Evolutionary conservation across 2,113 vertebrate genomes (phyloP).

Genomic region (Dipodomys spectabilis): DNA sequence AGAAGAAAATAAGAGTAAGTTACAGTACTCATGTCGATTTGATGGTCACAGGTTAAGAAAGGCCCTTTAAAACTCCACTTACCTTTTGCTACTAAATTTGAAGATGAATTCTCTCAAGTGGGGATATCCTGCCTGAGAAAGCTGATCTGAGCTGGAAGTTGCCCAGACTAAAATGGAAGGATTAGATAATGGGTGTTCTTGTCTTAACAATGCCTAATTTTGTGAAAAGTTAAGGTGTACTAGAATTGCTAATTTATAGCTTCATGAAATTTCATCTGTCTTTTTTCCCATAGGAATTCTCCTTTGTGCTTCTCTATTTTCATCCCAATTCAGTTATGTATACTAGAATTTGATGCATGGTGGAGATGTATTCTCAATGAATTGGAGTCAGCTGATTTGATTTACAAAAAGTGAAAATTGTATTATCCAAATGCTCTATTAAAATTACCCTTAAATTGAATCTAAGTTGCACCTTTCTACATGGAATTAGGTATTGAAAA

Average conservation of each 20-base stretch:
- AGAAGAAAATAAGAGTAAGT: not conserved
- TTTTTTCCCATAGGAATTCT: not conserved
- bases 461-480: constrained; percentile 51
- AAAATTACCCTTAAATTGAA: constrained; percentile 54
- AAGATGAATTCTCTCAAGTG: not conserved
- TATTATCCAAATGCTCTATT: constrained; percentile 57
- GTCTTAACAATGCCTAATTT: constrained; percentile 3
- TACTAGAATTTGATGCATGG: not conserved
- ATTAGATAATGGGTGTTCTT: not conserved
- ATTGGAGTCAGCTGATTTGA: constrained; percentile 51
- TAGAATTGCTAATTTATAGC: not conserved
- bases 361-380: not conserved
- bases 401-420: constrained; percentile 3
- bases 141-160: not conserved
- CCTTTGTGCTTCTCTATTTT: not conserved
- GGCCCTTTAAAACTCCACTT: not conserved
- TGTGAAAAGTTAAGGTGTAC: constrained; percentile 9
- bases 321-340: not conserved
- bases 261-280: constrained; percentile 34
- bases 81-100: not conserved
- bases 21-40: not conserved
- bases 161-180: not conserved
- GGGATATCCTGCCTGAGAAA: not conserved
- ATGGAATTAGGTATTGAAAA: constrained; percentile 60
- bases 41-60: not conserved